Evolutionary conservation across 2,797 vertebrate species (phyloP).

Genomic region (Sebastes nivosus): DNA sequence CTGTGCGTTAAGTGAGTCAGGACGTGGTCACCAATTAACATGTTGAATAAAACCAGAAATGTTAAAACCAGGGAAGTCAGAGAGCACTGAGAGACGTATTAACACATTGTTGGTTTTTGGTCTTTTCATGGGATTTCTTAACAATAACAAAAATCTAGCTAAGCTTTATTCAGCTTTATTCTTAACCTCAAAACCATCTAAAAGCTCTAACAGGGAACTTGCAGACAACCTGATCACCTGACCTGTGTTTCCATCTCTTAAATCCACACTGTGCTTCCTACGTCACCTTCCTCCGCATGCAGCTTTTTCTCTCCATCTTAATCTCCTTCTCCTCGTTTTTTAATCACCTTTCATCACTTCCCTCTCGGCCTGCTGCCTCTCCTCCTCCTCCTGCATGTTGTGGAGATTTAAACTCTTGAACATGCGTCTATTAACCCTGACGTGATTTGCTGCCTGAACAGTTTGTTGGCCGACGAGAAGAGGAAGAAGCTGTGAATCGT

Average conservation of each 20-base stretch:
- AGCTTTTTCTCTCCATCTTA: constrained; percentile 41
- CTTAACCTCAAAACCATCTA: not conserved
- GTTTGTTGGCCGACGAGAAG: constrained; percentile 11
- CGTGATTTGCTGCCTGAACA: constrained; percentile 58
- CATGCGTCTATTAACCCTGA: constrained; percentile 63
- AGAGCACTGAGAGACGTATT: not conserved
- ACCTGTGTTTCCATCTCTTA: constrained; percentile 4
- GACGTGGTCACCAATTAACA: not conserved
- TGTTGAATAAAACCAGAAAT: not conserved
- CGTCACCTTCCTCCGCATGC: constrained; percentile 5
- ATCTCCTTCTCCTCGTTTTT: constrained; percentile 1
- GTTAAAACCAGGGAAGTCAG: not conserved
- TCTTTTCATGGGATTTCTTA: not conserved
- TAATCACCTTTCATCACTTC: constrained; percentile 12
- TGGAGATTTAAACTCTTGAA: constrained; percentile 20
- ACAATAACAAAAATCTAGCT: not conserved
- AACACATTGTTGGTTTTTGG: not conserved
- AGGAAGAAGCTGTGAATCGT: constrained; percentile 2
- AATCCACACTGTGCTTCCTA: not conserved
- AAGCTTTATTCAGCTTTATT: not conserved
- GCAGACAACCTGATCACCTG: constrained; percentile 40
- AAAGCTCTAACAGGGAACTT: not conserved
- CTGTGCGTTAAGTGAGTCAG: not conserved
- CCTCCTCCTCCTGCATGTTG: constrained; percentile 43
- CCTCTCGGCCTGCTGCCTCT: constrained; percentile 15